Base-by-base conservation (phyloP, 1,140 invertebrate genomes). In the Formica selysi region DNA sequence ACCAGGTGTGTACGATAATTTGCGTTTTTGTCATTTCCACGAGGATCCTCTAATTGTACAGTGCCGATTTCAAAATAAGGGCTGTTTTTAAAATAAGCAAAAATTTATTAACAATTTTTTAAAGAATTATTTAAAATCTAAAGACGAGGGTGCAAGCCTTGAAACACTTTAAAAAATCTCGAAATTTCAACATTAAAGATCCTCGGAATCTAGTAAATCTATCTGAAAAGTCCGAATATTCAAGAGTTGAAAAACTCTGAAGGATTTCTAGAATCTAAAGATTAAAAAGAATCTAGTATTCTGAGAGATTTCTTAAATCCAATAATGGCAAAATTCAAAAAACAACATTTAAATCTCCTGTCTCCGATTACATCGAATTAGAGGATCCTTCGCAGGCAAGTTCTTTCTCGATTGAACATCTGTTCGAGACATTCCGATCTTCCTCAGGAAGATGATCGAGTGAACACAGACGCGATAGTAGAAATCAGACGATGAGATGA, bases 1-100 rank as follows among this genome's bases (percentile, higher is more conserved):
- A 89, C 89, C 85, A 41, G n/a, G 41, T 51, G 61, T 26, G 29
- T 44, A 54, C 76, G 44, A 59, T 67, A 38, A 79, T 89, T 73
- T 70, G 22, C 22, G 36, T 89, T 83, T 89, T 59, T 57, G 48
- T 76, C 71, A 73, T 89, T 51, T 68, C n/a, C 62, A 26, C 73
- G 54, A 54, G 51, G 68, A 89, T 90, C 71, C 85, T 89, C 85
- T 86, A 89, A 89, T 89, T 81, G 73, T 38, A 19, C 19, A 54
- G 26, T 16, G 54, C 26, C 22, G 3, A 19, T 48, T 54, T n/a
- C 36, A 38, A 41, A 26, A 16, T 44, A 48, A 48, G 16, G 8
- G 11, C n/a, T 3, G 19, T 51, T 79, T 32, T 61, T 36, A 11
- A 48, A 51, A 26, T 79, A 68, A 13, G 2, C 13, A 68, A 65